A percentile compares a stretch with the other conserved stretches of the same genome.
phyloP scores from a whole-genome alignment of 1,140 invertebrate species.

The Tetragonula clypearis region DNA sequence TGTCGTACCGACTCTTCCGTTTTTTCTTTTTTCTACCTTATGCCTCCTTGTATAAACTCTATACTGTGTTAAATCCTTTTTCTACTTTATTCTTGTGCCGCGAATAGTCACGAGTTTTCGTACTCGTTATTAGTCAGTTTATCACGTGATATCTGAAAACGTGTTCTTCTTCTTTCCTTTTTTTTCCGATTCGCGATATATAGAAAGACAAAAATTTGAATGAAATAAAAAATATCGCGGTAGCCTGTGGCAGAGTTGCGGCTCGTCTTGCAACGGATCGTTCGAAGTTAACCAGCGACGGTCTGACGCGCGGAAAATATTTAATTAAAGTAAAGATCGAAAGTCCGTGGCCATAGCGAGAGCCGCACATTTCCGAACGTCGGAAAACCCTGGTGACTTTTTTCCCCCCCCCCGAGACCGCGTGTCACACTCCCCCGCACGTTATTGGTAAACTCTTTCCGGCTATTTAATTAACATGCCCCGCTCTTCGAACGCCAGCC shows the following conservation, averaged over 20 bases:
- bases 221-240: conserved; percentile 41
- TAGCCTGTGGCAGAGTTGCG: conserved; percentile 35
- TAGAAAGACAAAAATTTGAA: neutral
- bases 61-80: conserved; percentile 35
- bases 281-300: conserved; percentile 47
- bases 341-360: conserved; percentile 57
- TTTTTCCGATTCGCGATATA: neutral
- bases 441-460: conserved; percentile 68
- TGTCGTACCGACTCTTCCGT: conserved; percentile 13
- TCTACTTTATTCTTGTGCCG: neutral
- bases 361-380: conserved; percentile 63
- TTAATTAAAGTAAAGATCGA: conserved; percentile 74
- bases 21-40: conserved; percentile 37
- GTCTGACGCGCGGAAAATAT: conserved; percentile 64
- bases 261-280: conserved; percentile 53
- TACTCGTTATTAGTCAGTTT: conserved; percentile 25
- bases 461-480: conserved; percentile 68
- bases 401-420: conserved; percentile 32
- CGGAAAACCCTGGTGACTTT: conserved; percentile 49
- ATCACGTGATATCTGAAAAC: neutral
- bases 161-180: neutral
- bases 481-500: neutral
- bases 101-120: neutral
- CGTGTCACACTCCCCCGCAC: conserved; percentile 57
- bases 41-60: conserved; percentile 30